Evolutionary conservation across 2,888 invertebrate genomes (phyloP), one percentile per base, ranked within the genome.

Genomic region (Allacma fusca): DNA sequence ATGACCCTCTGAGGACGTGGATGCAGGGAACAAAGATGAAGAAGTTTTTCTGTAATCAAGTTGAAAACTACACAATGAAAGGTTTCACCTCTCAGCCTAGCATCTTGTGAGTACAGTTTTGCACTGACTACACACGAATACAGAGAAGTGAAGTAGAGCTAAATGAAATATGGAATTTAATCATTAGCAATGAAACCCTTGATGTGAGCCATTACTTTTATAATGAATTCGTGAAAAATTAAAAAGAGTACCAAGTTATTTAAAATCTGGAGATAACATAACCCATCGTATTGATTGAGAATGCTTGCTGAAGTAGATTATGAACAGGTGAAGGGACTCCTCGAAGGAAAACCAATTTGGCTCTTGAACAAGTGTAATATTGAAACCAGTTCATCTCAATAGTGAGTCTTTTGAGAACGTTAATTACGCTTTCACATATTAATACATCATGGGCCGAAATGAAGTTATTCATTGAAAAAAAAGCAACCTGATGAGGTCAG

Each of bases 401-500:
- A 68, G 68, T 50, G 50, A 62, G 62, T 28, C 28, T 65, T 29
- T 28, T 26, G 65, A 65, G 21, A 28, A 65, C 29, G 19, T 26
- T 65, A 65, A 65, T 65, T 65, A 28, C 65, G n/a, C 26, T 26
- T 65, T 26, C 65, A 65, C 29, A 65, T 29, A 65, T 29, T 65
- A 65, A 65, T 65, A 29, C 68, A 68, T 68, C 68, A 40, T 29
- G 68, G 40, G 40, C 13, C 40, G 21, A 68, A 34, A 68, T 68
- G 68, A 68, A 68, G 68, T 68, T 68, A 68, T 68, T 68, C 68
- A 68, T 68, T 40, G 40, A n/a, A n/a, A 29, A 28, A 50, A 50
- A 50, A 13, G 4, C n/a, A 50, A 40, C 21, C 50, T 50, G 50
- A 68, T 68, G 68, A 68, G 68, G 68, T 65, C 65, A 65, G 28